A percentile compares a stretch with the other conserved stretches of the same genome.
These are phyloP conservation scores for Paracyprichromis sp. DNA, from an alignment of 2,113 vertebrate species.

Conservation along the genomic window DNA sequence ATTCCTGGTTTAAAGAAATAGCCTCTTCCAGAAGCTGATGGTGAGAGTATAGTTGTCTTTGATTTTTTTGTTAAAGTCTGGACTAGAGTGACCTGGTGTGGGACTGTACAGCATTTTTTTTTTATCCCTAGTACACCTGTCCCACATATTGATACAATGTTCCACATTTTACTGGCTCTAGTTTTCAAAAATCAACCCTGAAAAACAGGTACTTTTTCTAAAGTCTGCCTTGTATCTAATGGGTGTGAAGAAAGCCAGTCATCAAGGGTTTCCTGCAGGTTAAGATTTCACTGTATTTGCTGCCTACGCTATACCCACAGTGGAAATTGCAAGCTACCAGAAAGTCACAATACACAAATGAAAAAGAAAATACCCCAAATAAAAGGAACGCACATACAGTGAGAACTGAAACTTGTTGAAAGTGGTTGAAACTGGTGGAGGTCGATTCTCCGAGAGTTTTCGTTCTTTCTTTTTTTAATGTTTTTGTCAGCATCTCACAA, in stretches of 20 bases:
- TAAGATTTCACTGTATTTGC: neutral
- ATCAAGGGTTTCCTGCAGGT: neutral
- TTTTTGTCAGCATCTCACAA: neutral
- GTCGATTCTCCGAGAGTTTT: neutral
- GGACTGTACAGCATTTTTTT: neutral
- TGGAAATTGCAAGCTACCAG: neutral
- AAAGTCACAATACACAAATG: neutral
- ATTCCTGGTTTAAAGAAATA: neutral
- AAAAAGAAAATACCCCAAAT: neutral
- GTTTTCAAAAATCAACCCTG: neutral
- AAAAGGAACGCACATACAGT: fast-evolving
- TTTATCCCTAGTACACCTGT: neutral
- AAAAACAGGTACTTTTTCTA: neutral
- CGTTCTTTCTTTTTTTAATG: neutral
- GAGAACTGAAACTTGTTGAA: neutral
- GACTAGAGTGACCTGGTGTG: neutral
- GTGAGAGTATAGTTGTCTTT: neutral
- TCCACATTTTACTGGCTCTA: neutral
- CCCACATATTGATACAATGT: neutral
- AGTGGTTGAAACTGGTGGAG: neutral
- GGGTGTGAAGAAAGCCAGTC: neutral
- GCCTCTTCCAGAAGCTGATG: neutral
- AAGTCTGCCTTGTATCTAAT: neutral
- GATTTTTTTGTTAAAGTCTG: neutral
- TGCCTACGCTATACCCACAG: neutral